Percentiles rank a stretch among this genome's conserved stretches.
Evolutionary conservation across 2,797 vertebrate species (phyloP).

Genomic region (Gymnoscopelus microlampas): DNA sequence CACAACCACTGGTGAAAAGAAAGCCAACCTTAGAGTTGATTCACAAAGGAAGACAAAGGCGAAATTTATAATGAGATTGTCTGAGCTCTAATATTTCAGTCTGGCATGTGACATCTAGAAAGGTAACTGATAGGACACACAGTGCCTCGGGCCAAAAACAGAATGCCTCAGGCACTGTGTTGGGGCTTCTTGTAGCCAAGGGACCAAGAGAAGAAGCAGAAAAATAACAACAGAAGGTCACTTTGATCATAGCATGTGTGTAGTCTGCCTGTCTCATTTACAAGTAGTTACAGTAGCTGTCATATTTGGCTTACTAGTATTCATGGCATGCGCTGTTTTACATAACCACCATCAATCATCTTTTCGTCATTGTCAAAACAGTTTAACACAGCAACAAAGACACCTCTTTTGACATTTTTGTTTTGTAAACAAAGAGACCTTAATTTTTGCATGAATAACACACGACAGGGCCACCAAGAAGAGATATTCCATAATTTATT

Average conservation of each 20-base stretch:
- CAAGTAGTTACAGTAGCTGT: conserved; percentile 11
- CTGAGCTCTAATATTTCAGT: neutral
- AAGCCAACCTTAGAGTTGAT: neutral
- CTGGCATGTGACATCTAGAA: neutral
- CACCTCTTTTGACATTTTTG: conserved; percentile 21
- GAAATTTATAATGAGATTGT: neutral
- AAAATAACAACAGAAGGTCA: conserved; percentile 18
- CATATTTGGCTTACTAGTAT: conserved; percentile 32
- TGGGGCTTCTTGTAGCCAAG: neutral
- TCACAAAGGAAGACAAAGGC: conserved; percentile 1
- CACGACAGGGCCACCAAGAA: conserved; percentile 16
- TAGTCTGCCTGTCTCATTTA: conserved; percentile 18
- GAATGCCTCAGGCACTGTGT: neutral
- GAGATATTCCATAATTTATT: conserved; percentile 37
- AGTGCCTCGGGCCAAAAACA: too few relatives aligned
- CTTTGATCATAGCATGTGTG: neutral
- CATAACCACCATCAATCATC: conserved; percentile 12
- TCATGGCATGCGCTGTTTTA: conserved; percentile 27
- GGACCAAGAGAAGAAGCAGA: conserved; percentile 6
- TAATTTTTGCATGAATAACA: conserved; percentile 27
- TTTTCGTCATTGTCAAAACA: conserved; percentile 12
- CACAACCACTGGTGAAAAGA: neutral
- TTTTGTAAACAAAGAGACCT: conserved; percentile 42
- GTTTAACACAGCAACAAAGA: conserved; percentile 31
- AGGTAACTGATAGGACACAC: neutral